Conservation (phyloP, 2,888 invertebrate species). For the Agrochola circellaris region DNA sequence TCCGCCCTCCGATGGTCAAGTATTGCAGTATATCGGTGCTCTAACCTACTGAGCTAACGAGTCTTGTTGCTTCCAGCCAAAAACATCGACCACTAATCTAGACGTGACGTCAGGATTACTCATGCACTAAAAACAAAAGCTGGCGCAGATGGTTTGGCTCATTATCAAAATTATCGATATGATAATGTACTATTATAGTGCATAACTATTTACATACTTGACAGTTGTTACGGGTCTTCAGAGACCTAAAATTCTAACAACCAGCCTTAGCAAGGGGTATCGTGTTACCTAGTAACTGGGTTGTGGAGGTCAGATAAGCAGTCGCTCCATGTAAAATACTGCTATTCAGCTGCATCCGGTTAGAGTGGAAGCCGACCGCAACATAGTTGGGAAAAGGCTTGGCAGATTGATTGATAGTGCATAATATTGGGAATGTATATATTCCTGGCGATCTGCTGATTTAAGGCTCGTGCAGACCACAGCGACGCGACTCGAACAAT, state of each 20-base stretch:
- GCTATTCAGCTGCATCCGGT: too few species aligned
- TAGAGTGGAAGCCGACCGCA: too few species aligned
- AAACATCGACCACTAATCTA: neutral
- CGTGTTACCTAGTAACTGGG: too few species aligned
- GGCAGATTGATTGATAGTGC: too few species aligned
- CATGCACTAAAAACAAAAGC: slow-evolving; percentile 11
- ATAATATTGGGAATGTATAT: neutral
- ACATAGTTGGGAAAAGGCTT: too few species aligned
- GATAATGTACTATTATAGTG: neutral
- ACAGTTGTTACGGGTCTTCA: too few species aligned
- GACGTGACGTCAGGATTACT: slow-evolving; percentile 26
- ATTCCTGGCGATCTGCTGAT: neutral
- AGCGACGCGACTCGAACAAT: too few species aligned
- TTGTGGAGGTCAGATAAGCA: too few species aligned
- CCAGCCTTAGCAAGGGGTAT: too few species aligned
- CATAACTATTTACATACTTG: too few species aligned
- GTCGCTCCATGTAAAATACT: too few species aligned
- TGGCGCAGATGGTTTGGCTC: neutral
- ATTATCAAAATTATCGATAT: slow-evolving; percentile 1
- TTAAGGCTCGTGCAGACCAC: neutral
- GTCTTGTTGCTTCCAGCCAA: neutral
- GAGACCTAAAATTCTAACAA: too few species aligned
- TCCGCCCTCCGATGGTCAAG: slow-evolving; percentile 73
- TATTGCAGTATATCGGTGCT: slow-evolving; percentile 65
- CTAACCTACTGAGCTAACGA: slow-evolving; percentile 73